Evolutionary conservation across 2,113 vertebrate species (phyloP).

Genomic region (Tichodroma muraria): DNA sequence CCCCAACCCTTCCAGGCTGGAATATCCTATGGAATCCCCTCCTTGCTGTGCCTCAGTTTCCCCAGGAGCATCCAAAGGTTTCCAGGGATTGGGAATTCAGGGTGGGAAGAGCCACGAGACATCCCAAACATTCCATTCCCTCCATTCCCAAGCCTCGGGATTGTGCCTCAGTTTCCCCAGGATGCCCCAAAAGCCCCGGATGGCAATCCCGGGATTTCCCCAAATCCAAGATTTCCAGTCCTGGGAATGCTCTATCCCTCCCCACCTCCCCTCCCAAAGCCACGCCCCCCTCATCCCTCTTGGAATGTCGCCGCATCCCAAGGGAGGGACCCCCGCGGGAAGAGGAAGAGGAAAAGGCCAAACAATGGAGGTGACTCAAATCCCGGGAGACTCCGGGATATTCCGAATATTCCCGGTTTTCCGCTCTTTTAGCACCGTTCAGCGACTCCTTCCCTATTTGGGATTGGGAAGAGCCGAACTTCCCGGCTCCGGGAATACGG

Average conservation of each 20-base stretch:
- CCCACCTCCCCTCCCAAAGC: neutral
- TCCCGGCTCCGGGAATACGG: neutral
- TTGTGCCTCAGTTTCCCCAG: neutral
- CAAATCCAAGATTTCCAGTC: neutral
- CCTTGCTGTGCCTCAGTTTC: neutral
- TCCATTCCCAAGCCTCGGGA: neutral
- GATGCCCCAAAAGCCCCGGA: neutral
- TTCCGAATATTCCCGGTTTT: neutral
- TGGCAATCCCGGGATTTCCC: neutral
- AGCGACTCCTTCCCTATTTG: neutral
- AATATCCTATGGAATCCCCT: neutral
- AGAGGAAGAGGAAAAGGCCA: conserved; percentile 49
- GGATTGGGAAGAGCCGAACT: neutral
- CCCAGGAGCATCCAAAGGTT: neutral
- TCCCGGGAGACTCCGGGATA: neutral
- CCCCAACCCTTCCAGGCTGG: neutral
- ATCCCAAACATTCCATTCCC: neutral
- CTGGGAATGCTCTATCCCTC: neutral
- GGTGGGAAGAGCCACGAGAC: neutral
- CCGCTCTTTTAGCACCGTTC: no score
- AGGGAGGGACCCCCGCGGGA: neutral
- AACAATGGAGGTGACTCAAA: conserved; percentile 35
- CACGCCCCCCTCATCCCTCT: neutral
- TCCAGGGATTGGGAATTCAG: neutral
- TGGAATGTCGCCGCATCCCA: neutral